Evolutionary conservation across 2,888 invertebrate species (phyloP), one percentile per base, ranked within the genome.

Genomic region (Temnothorax ravouxi): DNA sequence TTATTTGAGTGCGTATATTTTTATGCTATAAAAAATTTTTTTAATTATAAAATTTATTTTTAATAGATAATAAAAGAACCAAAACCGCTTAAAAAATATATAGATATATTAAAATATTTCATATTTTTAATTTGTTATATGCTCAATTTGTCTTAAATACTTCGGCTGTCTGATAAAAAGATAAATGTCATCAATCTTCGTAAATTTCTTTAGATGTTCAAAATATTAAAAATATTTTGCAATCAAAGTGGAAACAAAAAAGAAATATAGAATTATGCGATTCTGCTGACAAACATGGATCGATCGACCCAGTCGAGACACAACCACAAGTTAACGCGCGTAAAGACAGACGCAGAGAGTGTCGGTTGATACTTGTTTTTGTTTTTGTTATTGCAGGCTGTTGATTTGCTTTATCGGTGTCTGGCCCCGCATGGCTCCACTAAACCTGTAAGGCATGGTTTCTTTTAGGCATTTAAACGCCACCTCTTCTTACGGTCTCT

Each of bases 401-500:
- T 94, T 94, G 94, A 94, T 94, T 94, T 94, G 93, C 94, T 94
- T 94, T 94, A 94, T 94, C 94, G 94, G 93, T 94, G 94, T 94
- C 94, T 94, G 94, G 94, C 94, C 94, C 94, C 94, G 94, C 94
- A 94, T 94, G 94, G 94, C 94, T 94, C 94, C 94, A 93, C 92
- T 94, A 94, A 94, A 94, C 94, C 94, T 94, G 94, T 94, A 94
- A 94, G 94, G 94, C 94, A 94, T 94, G 94, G 92, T 94, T 94
- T 93, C 92, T 93, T 94, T 93, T 93, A 92, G 92, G 92, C 93
- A 91, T 87, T 92, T 89, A 89, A 90, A 90, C 88, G 88, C 88
- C 88, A 85, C 79, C 84, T 86, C 44, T 79, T 87, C 77, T 80
- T 86, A 83, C 25, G 84, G 87, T 75, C 71, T 34, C 74, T 89